These are phyloP conservation scores for Apotomis betuletana DNA, from an alignment of 2,888 invertebrate genomes.

Conservation along the genomic window DNA sequence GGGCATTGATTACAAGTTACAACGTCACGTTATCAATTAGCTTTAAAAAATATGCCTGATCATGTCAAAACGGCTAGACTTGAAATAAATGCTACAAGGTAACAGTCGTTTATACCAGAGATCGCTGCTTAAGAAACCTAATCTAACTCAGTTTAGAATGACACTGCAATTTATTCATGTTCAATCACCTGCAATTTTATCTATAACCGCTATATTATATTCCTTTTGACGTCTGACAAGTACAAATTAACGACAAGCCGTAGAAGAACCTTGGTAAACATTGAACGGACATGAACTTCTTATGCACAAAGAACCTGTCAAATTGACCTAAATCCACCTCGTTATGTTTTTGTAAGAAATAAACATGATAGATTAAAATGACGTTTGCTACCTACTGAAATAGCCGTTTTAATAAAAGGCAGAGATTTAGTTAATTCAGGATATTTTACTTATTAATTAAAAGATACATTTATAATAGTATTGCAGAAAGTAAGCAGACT, in stretches of 20 bases:
- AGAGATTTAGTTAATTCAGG: too few species aligned
- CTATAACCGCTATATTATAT: background rate
- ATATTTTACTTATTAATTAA: too few species aligned
- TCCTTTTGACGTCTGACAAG: slow-evolving; percentile 14
- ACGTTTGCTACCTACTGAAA: background rate
- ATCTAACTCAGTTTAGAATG: background rate
- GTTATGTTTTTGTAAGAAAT: background rate
- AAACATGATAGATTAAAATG: background rate
- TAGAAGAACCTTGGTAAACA: slow-evolving; percentile 6
- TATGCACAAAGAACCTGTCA: slow-evolving; percentile 20
- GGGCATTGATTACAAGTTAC: too few species aligned
- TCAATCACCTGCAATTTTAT: slow-evolving; percentile 17
- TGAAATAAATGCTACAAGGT: too few species aligned
- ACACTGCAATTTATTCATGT: slow-evolving; percentile 2
- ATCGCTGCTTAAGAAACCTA: background rate
- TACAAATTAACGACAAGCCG: slow-evolving; percentile 11
- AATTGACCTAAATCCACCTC: slow-evolving; percentile 14
- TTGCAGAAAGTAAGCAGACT: too few species aligned
- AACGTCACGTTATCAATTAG: too few species aligned
- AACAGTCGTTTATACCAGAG: background rate
- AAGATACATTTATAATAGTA: too few species aligned
- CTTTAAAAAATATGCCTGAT: too few species aligned
- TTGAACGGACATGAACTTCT: slow-evolving; percentile 26
- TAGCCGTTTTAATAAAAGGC: too few species aligned
- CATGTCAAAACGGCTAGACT: too few species aligned